phyloP scores from a whole-genome alignment of 2,113 vertebrate species.

The Hepsetus odoe region DNA sequence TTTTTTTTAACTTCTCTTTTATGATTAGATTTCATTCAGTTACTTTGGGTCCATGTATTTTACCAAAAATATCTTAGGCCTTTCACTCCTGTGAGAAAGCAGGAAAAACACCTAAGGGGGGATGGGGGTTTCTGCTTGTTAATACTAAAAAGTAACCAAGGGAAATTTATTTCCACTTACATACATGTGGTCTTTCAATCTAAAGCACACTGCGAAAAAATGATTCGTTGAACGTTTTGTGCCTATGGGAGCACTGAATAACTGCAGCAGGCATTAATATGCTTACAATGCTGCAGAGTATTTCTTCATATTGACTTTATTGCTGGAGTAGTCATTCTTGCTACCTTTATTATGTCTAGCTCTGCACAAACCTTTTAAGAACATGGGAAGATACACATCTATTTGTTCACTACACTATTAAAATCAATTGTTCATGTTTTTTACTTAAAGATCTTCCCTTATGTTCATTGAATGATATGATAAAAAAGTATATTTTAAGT shows the following conservation, averaged over 20 bases:
- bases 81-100: not conserved
- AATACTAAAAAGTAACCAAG: slow-evolving; percentile 20
- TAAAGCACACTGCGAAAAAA: slow-evolving; percentile 16
- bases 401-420: too few species aligned
- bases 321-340: slow-evolving; percentile 8
- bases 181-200: slow-evolving; percentile 3
- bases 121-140: not conserved
- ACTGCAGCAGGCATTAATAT: slow-evolving; percentile 14
- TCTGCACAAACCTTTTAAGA: slow-evolving; percentile 1
- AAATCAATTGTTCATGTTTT: too few species aligned
- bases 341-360: slow-evolving; percentile 10
- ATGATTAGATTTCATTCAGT: not conserved
- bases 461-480: too few species aligned
- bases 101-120: not conserved
- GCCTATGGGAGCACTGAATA: slow-evolving; percentile 8
- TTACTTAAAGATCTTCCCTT: too few species aligned
- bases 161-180: slow-evolving; percentile 27
- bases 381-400: not conserved
- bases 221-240: slow-evolving; percentile 18
- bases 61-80: not conserved
- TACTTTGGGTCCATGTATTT: not conserved
- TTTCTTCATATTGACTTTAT: slow-evolving; percentile 30
- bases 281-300: slow-evolving; percentile 5
- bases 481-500: too few species aligned
- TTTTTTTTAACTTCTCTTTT: not conserved